phyloP scores from a whole-genome alignment of 2,888 invertebrate genomes.

The Rhingia rostrata region DNA sequence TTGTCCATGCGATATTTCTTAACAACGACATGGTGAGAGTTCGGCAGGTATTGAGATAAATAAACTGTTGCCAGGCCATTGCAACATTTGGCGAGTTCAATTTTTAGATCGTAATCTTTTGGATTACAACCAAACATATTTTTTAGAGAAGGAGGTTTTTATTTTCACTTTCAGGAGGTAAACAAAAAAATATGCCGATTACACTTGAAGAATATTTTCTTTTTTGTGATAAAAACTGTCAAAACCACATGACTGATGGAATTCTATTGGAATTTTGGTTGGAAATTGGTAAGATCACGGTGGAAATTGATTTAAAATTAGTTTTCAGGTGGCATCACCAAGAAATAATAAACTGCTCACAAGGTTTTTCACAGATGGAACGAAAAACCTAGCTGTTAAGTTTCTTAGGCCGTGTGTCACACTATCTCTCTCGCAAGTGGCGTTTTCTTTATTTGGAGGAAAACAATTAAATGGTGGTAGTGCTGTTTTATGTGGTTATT shows the following conservation, averaged over 20 bases:
- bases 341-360: not conserved
- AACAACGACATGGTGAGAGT: constrained; percentile 87
- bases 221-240: constrained; percentile 44
- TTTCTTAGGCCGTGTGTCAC: too few relatives aligned
- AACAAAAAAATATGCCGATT: constrained; percentile 54
- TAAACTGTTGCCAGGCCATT: constrained; percentile 88
- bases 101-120: constrained; percentile 87
- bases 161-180: constrained; percentile 33
- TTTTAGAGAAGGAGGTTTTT: not conserved
- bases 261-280: constrained; percentile 15
- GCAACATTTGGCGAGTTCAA: constrained; percentile 88
- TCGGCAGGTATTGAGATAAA: constrained; percentile 87
- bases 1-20: constrained; percentile 91
- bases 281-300: constrained; percentile 16
- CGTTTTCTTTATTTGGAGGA: too few relatives aligned
- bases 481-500: too few relatives aligned
- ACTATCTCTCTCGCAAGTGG: too few relatives aligned
- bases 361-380: too few relatives aligned
- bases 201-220: not conserved
- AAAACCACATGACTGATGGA: constrained; percentile 49
- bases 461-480: too few relatives aligned
- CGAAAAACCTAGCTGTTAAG: too few relatives aligned
- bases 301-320: not conserved
- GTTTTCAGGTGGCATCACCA: not conserved
- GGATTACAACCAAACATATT: constrained; percentile 86